Conservation (phyloP, 2,797 vertebrate genomes). For the Melanotaenia parkinsoni region DNA sequence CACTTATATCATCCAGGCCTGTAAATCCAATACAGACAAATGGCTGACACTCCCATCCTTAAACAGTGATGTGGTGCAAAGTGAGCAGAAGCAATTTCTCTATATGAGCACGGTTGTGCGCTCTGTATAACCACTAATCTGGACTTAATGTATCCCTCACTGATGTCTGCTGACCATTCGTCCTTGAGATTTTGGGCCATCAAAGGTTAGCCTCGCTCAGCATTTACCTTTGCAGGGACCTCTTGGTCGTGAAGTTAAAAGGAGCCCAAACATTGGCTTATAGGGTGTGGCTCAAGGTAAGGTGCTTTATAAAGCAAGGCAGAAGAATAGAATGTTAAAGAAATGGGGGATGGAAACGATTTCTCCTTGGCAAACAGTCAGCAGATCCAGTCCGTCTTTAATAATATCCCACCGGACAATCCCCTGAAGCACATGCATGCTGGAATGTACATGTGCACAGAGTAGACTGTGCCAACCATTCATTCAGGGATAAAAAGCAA, state of each 20-base stretch:
- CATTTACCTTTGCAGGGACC: constrained; percentile 66
- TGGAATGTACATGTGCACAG: constrained; percentile 37
- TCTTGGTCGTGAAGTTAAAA: constrained; percentile 67
- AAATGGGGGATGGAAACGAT: constrained; percentile 59
- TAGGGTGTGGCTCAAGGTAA: constrained; percentile 71
- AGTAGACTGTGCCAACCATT: constrained; percentile 21
- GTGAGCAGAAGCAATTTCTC: constrained; percentile 29
- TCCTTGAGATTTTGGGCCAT: constrained; percentile 46
- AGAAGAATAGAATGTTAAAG: constrained; percentile 53
- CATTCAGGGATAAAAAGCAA: constrained; percentile 21
- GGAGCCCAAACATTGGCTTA: constrained; percentile 82
- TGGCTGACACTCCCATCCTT: constrained; percentile 27
- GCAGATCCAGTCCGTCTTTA: constrained; percentile 56
- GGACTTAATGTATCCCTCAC: constrained; percentile 24
- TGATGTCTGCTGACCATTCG: constrained; percentile 38
- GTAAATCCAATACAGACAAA: constrained; percentile 42
- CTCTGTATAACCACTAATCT: constrained; percentile 39
- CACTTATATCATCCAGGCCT: constrained; percentile 42
- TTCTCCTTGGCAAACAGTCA: constrained; percentile 61
- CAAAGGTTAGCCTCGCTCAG: constrained; percentile 35
- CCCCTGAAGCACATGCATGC: constrained; percentile 31
- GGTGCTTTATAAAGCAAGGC: constrained; percentile 67
- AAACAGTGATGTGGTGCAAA: constrained; percentile 34
- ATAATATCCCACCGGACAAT: constrained; percentile 57
- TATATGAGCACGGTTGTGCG: constrained; percentile 24